phyloP scores from a whole-genome alignment of 1,140 invertebrate genomes.

The Neotoxoptera formosana region DNA sequence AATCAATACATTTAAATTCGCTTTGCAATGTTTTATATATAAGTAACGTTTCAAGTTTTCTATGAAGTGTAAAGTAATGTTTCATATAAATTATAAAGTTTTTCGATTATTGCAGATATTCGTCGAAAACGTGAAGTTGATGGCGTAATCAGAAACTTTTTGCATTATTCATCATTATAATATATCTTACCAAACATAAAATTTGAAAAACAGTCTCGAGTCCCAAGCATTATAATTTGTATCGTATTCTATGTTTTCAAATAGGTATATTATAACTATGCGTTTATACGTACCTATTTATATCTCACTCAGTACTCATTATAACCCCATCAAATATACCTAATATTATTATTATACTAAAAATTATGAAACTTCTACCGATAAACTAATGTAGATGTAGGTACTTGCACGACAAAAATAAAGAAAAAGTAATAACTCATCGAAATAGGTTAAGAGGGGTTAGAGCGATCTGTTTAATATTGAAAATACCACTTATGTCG shows the following conservation, averaged over 20 bases:
- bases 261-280: not conserved
- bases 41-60: not conserved
- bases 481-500: not conserved
- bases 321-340: not conserved
- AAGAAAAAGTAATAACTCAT: not conserved
- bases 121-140: not conserved
- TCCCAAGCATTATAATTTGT: not conserved
- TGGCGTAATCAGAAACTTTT: constrained; percentile 15
- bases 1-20: not conserved
- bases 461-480: not conserved
- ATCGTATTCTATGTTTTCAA: not conserved
- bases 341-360: not conserved
- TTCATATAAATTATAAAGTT: not conserved
- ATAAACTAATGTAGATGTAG: not conserved
- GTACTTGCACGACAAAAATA: not conserved
- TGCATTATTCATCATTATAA: not conserved
- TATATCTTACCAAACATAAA: not conserved
- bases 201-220: not conserved
- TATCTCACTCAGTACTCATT: not conserved
- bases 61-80: not conserved
- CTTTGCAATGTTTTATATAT: not conserved
- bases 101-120: not conserved
- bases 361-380: not conserved
- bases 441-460: not conserved
- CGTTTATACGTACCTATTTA: not conserved